These are phyloP conservation scores for Cygnus buccinator DNA, from an alignment of 2,113 vertebrate genomes.

Conservation along the genomic window DNA sequence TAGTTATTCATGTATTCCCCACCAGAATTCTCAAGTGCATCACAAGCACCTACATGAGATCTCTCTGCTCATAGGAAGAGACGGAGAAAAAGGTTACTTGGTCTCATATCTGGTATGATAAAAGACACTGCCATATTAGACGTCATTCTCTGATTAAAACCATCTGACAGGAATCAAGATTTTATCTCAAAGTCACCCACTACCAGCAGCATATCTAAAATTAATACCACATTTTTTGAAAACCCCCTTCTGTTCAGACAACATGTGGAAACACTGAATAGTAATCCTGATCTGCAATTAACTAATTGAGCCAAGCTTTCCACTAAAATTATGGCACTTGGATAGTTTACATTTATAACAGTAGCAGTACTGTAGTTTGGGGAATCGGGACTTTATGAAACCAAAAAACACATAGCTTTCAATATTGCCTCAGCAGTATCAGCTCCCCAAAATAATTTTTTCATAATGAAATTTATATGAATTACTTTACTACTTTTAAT, in stretches of 20 bases:
- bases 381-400: constrained; percentile 21
- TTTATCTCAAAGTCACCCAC: constrained; percentile 19
- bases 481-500: not conserved
- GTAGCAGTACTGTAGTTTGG: not conserved
- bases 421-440: not conserved
- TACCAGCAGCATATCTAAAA: constrained; percentile 17
- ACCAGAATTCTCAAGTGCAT: constrained; percentile 20
- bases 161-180: constrained; percentile 12
- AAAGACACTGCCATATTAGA: not conserved
- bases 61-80: not conserved
- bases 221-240: constrained; percentile 8
- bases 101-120: not conserved
- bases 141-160: constrained; percentile 21
- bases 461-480: not conserved
- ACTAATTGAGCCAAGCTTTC: not conserved
- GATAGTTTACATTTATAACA: not conserved
- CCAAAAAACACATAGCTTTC: not conserved
- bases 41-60: not conserved
- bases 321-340: constrained; percentile 21
- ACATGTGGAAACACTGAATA: not conserved
- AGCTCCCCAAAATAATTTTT: not conserved
- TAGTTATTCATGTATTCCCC: constrained; percentile 5
- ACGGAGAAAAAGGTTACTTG: not conserved
- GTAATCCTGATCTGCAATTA: not conserved
- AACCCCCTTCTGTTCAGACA: not conserved